Evolutionary conservation across 2,113 vertebrate genomes (phyloP), one percentile per base, ranked within the genome.

Genomic region (Terrapene triunguis): DNA sequence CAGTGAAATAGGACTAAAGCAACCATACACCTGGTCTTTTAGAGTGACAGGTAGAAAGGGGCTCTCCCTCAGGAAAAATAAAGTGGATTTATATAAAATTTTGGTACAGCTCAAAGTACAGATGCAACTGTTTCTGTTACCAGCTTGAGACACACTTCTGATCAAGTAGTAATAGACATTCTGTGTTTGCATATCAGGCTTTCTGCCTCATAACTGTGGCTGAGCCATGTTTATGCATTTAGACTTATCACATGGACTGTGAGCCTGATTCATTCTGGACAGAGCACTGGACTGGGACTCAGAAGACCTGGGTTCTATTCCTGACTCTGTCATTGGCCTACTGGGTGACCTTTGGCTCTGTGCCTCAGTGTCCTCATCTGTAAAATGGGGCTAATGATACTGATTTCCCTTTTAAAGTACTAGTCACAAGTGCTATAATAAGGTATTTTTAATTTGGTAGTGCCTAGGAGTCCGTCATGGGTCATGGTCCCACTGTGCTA

Each of bases 381-480:
- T 53, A 27, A 85, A 87, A 50, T 21, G 44, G 83, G 82, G 59
- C 8, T 19, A 5, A 38, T 89, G 5, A 69, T 38, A 24, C 72
- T 42, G n/a, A 74, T 74, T 5, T 44, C 9, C 59, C 57, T 59
- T 38, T 16, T 44, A 84, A 89, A 82, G 3, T 14, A 48, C 51
- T n/a, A 10, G 7, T 38, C 5, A 35, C 35, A 16, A 16, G 38
- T 29, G 57, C 4, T 6, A 80, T n/a, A 53, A 89, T 55, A 0
- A 0, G 57, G 11, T 79, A 48, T 14, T 76, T 1, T 0, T 29
- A 11, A 53, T 13, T 17, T 21, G 0, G 9, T 74, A 65, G 59
- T 35, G 0, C 24, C n/a, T 42, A 0, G 0, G 11, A 17, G 78
- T 42, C 32, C 27, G 32, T 42, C 42, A 3, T 6, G 16, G 35